These are phyloP conservation scores for Brachyptera putata DNA, from an alignment of 2,888 invertebrate species.

Conservation along the genomic window DNA sequence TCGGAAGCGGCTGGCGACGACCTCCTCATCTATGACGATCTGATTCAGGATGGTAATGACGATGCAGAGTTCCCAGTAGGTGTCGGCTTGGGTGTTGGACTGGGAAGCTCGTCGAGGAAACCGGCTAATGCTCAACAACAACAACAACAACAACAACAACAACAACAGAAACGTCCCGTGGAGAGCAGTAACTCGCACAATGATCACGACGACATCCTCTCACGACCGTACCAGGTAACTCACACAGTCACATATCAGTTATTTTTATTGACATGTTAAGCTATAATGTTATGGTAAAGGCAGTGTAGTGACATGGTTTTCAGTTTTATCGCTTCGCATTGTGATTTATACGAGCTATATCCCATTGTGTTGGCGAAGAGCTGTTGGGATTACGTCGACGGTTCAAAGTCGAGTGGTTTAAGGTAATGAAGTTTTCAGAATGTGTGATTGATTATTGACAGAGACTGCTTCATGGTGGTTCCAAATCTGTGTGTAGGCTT, in stretches of 20 bases:
- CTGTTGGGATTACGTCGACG: no score
- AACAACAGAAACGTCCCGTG: background rate
- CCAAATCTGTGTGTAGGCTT: no score
- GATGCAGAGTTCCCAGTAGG: slow-evolving; percentile 42
- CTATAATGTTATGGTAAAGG: no score
- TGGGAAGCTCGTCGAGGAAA: slow-evolving; percentile 34
- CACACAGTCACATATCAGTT: background rate
- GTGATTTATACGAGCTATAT: no score
- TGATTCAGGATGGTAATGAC: slow-evolving; percentile 39
- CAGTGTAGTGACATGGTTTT: no score
- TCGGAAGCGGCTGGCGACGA: slow-evolving; percentile 39
- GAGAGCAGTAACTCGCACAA: background rate
- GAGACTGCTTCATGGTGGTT: no score
- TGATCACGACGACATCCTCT: slow-evolving; percentile 25
- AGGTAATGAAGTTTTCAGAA: no score
- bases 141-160: slow-evolving; percentile 1
- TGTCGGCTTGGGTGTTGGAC: slow-evolving; percentile 43
- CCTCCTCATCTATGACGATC: slow-evolving; percentile 48
- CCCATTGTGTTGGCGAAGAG: no score
- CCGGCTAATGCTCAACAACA: slow-evolving; percentile 34
- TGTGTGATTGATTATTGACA: no score
- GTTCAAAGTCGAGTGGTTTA: no score
- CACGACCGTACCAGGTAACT: slow-evolving; percentile 35
- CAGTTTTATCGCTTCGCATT: no score
- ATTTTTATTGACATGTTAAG: no score